These are phyloP conservation scores for Drosophila kanapiae DNA, from an alignment of 1,140 invertebrate genomes.

Conservation along the genomic window DNA sequence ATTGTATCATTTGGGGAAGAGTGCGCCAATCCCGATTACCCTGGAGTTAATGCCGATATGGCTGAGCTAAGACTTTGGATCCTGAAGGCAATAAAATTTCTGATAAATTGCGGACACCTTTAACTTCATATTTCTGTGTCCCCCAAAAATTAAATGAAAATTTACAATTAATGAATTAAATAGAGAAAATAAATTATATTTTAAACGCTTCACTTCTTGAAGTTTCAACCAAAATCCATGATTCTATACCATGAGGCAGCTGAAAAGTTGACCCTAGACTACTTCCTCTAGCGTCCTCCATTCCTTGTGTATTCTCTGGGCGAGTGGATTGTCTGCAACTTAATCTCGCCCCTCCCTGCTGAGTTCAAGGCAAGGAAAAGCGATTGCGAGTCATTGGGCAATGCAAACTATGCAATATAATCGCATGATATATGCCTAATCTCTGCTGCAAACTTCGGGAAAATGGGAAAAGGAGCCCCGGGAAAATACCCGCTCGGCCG, in stretches of 20 bases:
- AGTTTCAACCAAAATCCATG: too few relatives aligned
- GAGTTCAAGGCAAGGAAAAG: conserved; percentile 22
- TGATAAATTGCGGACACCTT: background rate
- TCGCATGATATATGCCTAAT: conserved; percentile 83
- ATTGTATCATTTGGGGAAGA: conserved; percentile 87
- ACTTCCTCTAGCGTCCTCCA: background rate
- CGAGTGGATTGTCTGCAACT: conserved; percentile 39
- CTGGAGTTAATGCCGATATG: conserved; percentile 87
- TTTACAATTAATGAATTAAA: too few relatives aligned
- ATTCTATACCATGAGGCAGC: background rate
- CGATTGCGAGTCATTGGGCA: conserved; percentile 76
- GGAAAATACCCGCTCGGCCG: conserved; percentile 2
- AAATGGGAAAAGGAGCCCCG: conserved; percentile 23
- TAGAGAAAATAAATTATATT: background rate
- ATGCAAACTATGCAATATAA: conserved; percentile 81
- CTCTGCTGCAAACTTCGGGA: conserved; percentile 68
- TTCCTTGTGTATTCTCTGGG: background rate
- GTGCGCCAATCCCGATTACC: conserved; percentile 83
- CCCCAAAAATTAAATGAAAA: background rate
- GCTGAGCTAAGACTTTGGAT: conserved; percentile 76
- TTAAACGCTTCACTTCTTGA: background rate
- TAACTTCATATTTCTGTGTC: background rate
- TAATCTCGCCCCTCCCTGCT: conserved; percentile 42
- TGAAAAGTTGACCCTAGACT: conserved; percentile 5
- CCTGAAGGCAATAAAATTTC: background rate